Conservation (phyloP, 2,888 invertebrate species). For the Hipparchia sbordonii region DNA sequence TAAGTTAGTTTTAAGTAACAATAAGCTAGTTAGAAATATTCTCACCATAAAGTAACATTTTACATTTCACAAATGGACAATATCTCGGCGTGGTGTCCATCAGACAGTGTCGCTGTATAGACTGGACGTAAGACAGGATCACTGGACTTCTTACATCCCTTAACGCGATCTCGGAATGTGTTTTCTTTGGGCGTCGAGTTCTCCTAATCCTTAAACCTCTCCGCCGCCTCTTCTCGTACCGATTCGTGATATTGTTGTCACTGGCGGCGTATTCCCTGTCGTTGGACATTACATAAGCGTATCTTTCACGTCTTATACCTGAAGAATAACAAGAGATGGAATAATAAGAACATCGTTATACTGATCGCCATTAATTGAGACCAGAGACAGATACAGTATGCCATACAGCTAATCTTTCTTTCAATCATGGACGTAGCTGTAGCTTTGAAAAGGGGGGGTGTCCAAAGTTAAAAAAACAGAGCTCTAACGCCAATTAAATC, state of each 20-base stretch:
- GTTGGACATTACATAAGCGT: conserved; percentile 46
- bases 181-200: conserved; percentile 57
- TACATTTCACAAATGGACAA: conserved; percentile 68
- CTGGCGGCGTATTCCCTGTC: conserved; percentile 59
- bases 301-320: conserved; percentile 56
- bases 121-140: conserved; percentile 65
- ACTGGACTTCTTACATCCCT: conserved; percentile 54
- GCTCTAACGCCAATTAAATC: no score
- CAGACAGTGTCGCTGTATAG: conserved; percentile 63
- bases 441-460: no score
- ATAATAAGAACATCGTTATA: no score
- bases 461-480: no score
- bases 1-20: no score
- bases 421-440: no score
- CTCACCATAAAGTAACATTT: conserved; percentile 66
- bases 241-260: conserved; percentile 59
- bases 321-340: no score
- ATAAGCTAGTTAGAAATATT: background rate
- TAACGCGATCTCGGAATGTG: conserved; percentile 60
- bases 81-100: conserved; percentile 66
- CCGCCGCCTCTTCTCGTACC: conserved; percentile 50
- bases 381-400: no score
- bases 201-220: conserved; percentile 56
- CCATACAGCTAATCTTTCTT: no score
- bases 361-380: no score